Base-by-base conservation (phyloP, 2,797 vertebrate genomes). In the Cetoscarus ocellatus region DNA sequence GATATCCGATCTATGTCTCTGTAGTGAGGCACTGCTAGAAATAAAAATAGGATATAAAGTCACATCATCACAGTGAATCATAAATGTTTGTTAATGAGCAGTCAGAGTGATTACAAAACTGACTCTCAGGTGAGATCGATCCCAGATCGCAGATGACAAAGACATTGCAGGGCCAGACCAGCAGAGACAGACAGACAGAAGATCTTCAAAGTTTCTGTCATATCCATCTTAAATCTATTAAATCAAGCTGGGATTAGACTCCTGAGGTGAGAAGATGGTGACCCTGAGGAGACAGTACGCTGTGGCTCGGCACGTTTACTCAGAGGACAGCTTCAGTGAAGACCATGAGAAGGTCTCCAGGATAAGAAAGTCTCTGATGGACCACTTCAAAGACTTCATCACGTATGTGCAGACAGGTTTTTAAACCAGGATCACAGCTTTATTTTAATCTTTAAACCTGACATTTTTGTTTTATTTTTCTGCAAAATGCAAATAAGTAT, bases 291-390 rank as follows among this genome's bases (percentile, higher is more conserved):
- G 90, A 70, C 94, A 90, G 35, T 97, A 96, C 15, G 38, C 92
- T 44, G 91, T 97, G 73, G 63, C 89, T 78, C 92, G 96, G 73
- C 87, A 89, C 0, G 87, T 96, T 18, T 97, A 96, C 73, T 96
- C 96, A 0, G 93, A 95, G 83, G 94, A 94, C 61, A 67, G 75
- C 10, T 96, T 97, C 44, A 77, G 76, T 3, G 88, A 93, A 77
- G 90, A 96, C 6, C 75, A 97, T 58, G 78, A 93, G 82, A 97
- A 93, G 76, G 67, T 92, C 67, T 5, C 78, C 0, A 94, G 96
- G 86, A 62, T 50, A 53, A 96, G 85, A 58, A 97, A 96, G 92
- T 93, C 89, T 2, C 69, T 91, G 55, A 58, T 78, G 86, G 90
- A 95, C 80, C 92, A 96, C 66, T 59, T 96, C 48, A 95, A 83